Conservation (phyloP, 1,140 invertebrate species). For the Drosophila sucinea region DNA sequence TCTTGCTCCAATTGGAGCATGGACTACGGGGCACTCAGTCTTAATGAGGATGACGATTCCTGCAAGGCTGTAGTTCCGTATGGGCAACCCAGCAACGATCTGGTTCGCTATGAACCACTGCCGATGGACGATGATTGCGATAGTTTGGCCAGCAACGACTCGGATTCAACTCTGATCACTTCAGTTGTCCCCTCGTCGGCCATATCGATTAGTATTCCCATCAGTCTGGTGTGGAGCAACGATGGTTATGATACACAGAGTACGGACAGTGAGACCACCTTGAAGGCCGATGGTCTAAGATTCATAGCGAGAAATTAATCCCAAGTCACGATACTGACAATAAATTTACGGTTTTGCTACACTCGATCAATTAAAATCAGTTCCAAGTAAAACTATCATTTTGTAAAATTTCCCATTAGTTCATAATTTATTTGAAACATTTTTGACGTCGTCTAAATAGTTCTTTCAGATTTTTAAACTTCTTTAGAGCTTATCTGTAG, state of each 20-base stretch:
- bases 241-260: constrained; percentile 28
- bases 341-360: not conserved
- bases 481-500: too few species aligned
- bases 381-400: too few species aligned
- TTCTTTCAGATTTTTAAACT: too few species aligned
- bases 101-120: constrained; percentile 20
- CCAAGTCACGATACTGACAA: not conserved
- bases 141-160: constrained; percentile 12
- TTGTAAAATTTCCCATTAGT: too few species aligned
- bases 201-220: constrained; percentile 44
- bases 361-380: not conserved
- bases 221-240: constrained; percentile 58
- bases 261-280: constrained; percentile 57
- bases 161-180: constrained; percentile 26
- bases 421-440: too few species aligned
- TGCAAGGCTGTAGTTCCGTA: constrained; percentile 44
- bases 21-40: constrained; percentile 17
- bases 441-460: too few species aligned
- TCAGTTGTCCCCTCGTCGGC: constrained; percentile 13
- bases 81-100: constrained; percentile 18
- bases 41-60: not conserved
- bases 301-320: constrained; percentile 24
- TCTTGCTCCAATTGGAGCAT: constrained; percentile 5
- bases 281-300: constrained; percentile 47
- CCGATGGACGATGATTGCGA: not conserved